phyloP scores from a whole-genome alignment of 2,888 invertebrate species.

The Tinea trinotella region DNA sequence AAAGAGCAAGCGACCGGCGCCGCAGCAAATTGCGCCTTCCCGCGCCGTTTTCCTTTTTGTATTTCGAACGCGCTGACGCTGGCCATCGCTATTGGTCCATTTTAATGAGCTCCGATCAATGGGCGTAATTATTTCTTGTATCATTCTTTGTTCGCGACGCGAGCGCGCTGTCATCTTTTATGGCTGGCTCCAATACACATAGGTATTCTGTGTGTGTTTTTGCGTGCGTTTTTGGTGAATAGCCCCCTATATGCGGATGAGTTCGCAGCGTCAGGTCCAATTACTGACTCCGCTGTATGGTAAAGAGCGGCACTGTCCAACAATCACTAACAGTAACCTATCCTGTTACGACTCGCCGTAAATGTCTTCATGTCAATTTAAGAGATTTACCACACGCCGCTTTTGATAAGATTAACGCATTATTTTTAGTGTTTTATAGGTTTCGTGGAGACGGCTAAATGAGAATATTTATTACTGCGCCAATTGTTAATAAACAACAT shows the following conservation, averaged over 20 bases:
- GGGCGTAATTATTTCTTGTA: conserved; percentile 69
- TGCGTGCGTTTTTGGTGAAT: conserved; percentile 52
- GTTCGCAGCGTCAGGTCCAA: conserved; percentile 35
- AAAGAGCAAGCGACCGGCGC: conserved; percentile 54
- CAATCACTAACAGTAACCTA: conserved; percentile 43
- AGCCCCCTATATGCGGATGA: conserved; percentile 45
- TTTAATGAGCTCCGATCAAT: conserved; percentile 67
- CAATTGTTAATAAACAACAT: too few species aligned
- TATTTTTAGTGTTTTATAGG: conserved; percentile 13
- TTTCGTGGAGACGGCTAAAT: not conserved
- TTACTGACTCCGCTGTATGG: conserved; percentile 31
- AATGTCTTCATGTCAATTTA: conserved; percentile 42
- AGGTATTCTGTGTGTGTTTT: conserved; percentile 39
- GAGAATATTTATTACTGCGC: not conserved
- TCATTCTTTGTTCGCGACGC: conserved; percentile 56
- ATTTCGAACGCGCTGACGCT: conserved; percentile 29
- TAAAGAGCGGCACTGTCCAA: conserved; percentile 30
- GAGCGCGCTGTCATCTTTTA: conserved; percentile 53
- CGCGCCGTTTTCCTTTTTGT: conserved; percentile 47
- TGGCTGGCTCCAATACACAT: conserved; percentile 30
- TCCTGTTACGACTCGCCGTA: conserved; percentile 37
- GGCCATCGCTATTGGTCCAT: conserved; percentile 45
- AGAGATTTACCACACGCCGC: conserved; percentile 31
- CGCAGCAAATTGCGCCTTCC: conserved; percentile 57
- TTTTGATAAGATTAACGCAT: conserved; percentile 15